These are phyloP conservation scores for Ophiodon elongatus DNA, from an alignment of 2,113 vertebrate genomes.

Conservation along the genomic window DNA sequence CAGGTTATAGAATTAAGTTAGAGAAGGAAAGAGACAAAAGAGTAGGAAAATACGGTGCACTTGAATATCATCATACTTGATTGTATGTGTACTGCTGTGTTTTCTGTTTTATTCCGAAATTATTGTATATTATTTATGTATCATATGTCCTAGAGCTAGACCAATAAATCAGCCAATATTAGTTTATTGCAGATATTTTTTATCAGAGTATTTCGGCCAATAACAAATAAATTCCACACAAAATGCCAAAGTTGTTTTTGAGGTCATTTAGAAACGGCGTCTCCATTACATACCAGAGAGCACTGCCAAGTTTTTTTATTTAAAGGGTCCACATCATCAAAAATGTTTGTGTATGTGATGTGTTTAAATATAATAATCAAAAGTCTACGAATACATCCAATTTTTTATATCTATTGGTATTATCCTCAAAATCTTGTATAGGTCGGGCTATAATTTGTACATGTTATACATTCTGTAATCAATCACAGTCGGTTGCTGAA, in stretches of 20 bases:
- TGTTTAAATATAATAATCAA: background rate
- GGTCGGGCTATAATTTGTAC: background rate
- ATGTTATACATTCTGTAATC: background rate
- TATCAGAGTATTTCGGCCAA: too few relatives aligned
- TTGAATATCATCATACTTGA: background rate
- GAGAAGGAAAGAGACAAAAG: constrained; percentile 32
- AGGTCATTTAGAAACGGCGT: background rate
- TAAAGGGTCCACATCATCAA: background rate
- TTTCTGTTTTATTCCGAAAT: background rate
- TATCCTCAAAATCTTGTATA: too few relatives aligned
- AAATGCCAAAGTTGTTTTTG: background rate
- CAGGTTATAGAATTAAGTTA: constrained; percentile 29
- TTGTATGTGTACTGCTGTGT: background rate
- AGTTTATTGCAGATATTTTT: background rate
- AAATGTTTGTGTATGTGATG: background rate
- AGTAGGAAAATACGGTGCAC: background rate
- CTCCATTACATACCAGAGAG: background rate
- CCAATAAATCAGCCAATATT: background rate
- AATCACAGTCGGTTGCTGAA: background rate
- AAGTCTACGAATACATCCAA: background rate
- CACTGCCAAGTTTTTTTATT: background rate
- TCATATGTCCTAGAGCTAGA: background rate
- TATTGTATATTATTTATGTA: background rate
- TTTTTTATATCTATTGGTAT: background rate
- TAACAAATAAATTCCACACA: background rate